These are phyloP conservation scores for Hermaeophaga mercurialis DNA, from an alignment of 2,888 invertebrate species.

Conservation along the genomic window DNA sequence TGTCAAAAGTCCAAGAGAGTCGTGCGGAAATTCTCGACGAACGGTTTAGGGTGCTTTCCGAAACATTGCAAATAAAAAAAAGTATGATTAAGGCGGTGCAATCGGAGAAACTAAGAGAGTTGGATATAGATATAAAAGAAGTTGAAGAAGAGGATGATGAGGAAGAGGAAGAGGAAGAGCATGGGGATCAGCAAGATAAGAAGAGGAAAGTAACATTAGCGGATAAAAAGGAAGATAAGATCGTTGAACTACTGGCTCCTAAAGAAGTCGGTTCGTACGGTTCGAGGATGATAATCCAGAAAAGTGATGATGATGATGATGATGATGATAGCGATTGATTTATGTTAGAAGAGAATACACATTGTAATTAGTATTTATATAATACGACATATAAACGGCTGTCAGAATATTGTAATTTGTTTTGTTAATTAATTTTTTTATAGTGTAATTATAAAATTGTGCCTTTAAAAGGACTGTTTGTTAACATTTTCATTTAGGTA, in stretches of 20 bases:
- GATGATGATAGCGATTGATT: neutral
- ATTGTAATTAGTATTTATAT: too few relatives aligned
- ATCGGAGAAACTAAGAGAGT: neutral
- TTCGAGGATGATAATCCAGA: neutral
- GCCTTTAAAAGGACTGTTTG: slow-evolving; percentile 51
- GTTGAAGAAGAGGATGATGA: neutral
- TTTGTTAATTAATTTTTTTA: slow-evolving; percentile 22
- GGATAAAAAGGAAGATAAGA: neutral
- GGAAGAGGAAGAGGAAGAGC: neutral
- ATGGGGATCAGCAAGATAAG: neutral
- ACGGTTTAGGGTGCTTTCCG: neutral
- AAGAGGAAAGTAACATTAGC: neutral
- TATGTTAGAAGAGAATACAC: too few relatives aligned
- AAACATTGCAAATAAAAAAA: too few relatives aligned
- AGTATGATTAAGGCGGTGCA: neutral
- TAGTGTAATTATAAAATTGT: slow-evolving; percentile 48
- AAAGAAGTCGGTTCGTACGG: neutral
- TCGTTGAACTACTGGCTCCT: neutral
- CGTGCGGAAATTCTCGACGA: neutral
- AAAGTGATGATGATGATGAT: neutral
- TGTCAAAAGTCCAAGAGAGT: neutral
- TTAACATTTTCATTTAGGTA: slow-evolving; percentile 29
- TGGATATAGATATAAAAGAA: too few relatives aligned
- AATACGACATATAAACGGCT: slow-evolving; percentile 11
- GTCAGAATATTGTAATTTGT: neutral